Base-by-base conservation (phyloP, 2,113 vertebrate species). In the Aphelocoma coerulescens region DNA sequence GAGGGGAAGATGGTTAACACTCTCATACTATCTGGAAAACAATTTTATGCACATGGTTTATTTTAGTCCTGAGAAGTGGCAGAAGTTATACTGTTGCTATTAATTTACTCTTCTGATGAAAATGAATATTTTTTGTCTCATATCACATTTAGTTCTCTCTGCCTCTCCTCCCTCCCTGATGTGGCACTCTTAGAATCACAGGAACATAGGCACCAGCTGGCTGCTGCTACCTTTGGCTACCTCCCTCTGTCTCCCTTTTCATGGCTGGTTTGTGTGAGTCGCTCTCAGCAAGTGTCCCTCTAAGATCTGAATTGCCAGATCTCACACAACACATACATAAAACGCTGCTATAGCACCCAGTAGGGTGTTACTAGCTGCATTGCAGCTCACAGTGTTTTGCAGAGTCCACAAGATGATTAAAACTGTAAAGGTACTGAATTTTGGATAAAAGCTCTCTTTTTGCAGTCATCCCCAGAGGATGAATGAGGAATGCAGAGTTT, bases 231-330 rank as follows among this genome's bases (percentile, higher is more conserved):
- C 30, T 76, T 71, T 54, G 68, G 27, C 73, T 85, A 16, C 35
- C 49, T 52, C n/a, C 48, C n/a, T 22, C 18, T 79, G 27, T 20
- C 19, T 80, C 24, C 5, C 6, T 94, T 74, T 82, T 43, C 28
- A 7, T 0, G 0, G 10, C 12, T 4, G 1, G 23, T n/a, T n/a
- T 77, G 41, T 28, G n/a, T 12, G 17, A 78, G 33, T 23, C 0
- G 0, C 18, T 78, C n/a, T 71, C 6, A 2, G 1, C 7, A 22
- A 91, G 7, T 10, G 9, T n/a, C 76, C 67, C n/a, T 68, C 12
- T 43, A 58, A 83, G 74, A 73, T 37, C n/a, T 78, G 58, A 58
- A 41, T n/a, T 95, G 41, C 35, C 89, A 93, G 37, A 79, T 54
- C 35, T 95, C 67, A 58, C 4, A 28, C 62, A 82, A 6, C 49